These are phyloP conservation scores for Drosophila subpulchrella DNA, from an alignment of 1,140 invertebrate species.

Conservation along the genomic window DNA sequence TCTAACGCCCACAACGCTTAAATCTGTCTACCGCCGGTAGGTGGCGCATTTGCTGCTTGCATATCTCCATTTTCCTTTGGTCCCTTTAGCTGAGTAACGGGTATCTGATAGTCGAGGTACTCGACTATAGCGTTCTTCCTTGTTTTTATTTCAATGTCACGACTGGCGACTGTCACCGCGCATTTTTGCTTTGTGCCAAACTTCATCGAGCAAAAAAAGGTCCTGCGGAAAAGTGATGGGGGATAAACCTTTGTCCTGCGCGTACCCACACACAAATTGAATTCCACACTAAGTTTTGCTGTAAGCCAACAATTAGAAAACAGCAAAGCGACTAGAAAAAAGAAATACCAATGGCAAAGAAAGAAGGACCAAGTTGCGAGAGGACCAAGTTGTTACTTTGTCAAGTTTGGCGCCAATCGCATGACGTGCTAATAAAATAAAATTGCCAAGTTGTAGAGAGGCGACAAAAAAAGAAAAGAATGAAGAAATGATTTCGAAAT, in stretches of 20 bases:
- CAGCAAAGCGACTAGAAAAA: constrained; percentile 72
- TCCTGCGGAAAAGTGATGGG: background rate
- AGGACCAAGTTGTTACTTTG: constrained; percentile 76
- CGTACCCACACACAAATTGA: constrained; percentile 65
- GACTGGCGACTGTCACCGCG: constrained; percentile 72
- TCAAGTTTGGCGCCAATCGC: constrained; percentile 81
- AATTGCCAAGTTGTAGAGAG: constrained; percentile 35
- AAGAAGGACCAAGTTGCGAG: constrained; percentile 37
- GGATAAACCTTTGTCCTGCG: constrained; percentile 18
- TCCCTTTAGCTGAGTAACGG: too few species aligned
- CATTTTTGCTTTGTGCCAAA: constrained; percentile 80
- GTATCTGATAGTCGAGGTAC: too few species aligned
- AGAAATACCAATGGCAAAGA: constrained; percentile 17
- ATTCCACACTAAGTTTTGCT: constrained; percentile 76
- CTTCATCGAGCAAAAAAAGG: constrained; percentile 56
- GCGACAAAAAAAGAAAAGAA: background rate
- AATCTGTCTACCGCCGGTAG: too few species aligned
- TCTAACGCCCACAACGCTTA: too few species aligned
- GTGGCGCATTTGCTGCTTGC: too few species aligned
- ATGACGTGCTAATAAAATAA: constrained; percentile 82
- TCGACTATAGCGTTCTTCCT: too few species aligned
- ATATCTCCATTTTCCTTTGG: too few species aligned
- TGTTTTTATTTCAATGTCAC: constrained; percentile 69
- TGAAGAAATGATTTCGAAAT: constrained; percentile 43
- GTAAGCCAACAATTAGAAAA: constrained; percentile 82